Evolutionary conservation across 2,888 invertebrate genomes (phyloP).

Genomic region (Teleiodes luculella): DNA sequence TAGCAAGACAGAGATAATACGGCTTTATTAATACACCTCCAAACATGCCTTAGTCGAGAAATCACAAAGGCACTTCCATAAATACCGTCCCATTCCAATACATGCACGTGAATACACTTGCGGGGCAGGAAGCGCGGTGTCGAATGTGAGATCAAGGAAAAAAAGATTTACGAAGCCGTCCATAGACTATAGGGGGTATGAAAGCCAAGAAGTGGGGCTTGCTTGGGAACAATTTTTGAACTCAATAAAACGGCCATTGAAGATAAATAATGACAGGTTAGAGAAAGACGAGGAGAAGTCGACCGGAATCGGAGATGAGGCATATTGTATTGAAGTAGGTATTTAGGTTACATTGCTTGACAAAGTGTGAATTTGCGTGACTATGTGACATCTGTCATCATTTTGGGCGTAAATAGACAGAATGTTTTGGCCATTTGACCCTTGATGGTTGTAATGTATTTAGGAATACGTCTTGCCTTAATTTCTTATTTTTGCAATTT

Average conservation of each 20-base stretch:
- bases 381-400: no score
- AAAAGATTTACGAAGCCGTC: constrained; percentile 45
- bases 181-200: constrained; percentile 47
- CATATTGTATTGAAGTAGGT: not conserved
- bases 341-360: constrained; percentile 5
- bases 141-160: constrained; percentile 53
- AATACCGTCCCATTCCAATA: constrained; percentile 50
- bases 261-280: constrained; percentile 29
- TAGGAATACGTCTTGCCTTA: no score
- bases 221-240: constrained; percentile 41
- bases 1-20: constrained; percentile 51
- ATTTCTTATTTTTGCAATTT: no score
- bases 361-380: constrained; percentile 16
- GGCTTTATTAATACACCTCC: constrained; percentile 58
- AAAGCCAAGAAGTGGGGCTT: constrained; percentile 47
- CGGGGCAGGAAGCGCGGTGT: constrained; percentile 74
- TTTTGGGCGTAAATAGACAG: no score
- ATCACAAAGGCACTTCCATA: constrained; percentile 70
- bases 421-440: no score
- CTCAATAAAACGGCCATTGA: constrained; percentile 25
- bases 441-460: no score
- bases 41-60: constrained; percentile 68
- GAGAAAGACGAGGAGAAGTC: not conserved
- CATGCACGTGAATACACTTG: constrained; percentile 63
- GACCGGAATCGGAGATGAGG: not conserved